phyloP scores from a whole-genome alignment of 2,888 invertebrate species.

The Epirrhoe alternata region DNA sequence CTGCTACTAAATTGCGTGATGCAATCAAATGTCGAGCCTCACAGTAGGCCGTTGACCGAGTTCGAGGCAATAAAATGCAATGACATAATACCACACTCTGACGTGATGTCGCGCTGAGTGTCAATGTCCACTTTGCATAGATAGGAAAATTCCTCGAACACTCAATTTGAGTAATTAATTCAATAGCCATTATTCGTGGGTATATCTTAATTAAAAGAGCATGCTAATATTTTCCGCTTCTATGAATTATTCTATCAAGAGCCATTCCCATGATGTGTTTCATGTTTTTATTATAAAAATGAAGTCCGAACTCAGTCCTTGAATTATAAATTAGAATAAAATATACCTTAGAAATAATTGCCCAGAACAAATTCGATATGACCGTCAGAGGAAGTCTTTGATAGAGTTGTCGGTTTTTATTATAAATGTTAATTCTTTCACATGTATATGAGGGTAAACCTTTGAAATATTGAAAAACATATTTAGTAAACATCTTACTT shows the following conservation, averaged over 20 bases:
- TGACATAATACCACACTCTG: slow-evolving; percentile 52
- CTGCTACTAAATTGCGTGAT: slow-evolving; percentile 52
- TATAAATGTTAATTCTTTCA: slow-evolving; percentile 38
- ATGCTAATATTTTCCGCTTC: slow-evolving; percentile 30
- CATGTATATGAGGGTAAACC: slow-evolving; percentile 47
- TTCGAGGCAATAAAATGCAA: slow-evolving; percentile 54
- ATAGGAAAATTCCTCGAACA: slow-evolving; percentile 28
- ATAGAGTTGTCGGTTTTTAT: slow-evolving; percentile 73
- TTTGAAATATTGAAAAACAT: background rate
- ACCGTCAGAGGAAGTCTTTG: slow-evolving; percentile 65
- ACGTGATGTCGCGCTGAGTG: slow-evolving; percentile 41
- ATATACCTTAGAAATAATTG: slow-evolving; percentile 54
- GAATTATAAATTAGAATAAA: slow-evolving; percentile 57
- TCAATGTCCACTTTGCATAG: slow-evolving; percentile 40
- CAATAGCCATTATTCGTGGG: background rate
- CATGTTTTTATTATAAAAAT: slow-evolving; percentile 47
- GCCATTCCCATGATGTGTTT: slow-evolving; percentile 31
- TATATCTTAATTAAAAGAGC: slow-evolving; percentile 28
- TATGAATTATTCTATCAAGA: slow-evolving; percentile 32
- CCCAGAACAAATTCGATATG: slow-evolving; percentile 64
- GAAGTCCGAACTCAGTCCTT: slow-evolving; percentile 47
- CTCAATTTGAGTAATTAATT: slow-evolving; percentile 10
- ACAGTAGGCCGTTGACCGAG: slow-evolving; percentile 58
- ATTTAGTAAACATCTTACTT: background rate
- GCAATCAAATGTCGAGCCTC: slow-evolving; percentile 49